Evolutionary conservation across 1,140 invertebrate genomes (phyloP).

Genomic region (Ditylenchus dipsaci): DNA sequence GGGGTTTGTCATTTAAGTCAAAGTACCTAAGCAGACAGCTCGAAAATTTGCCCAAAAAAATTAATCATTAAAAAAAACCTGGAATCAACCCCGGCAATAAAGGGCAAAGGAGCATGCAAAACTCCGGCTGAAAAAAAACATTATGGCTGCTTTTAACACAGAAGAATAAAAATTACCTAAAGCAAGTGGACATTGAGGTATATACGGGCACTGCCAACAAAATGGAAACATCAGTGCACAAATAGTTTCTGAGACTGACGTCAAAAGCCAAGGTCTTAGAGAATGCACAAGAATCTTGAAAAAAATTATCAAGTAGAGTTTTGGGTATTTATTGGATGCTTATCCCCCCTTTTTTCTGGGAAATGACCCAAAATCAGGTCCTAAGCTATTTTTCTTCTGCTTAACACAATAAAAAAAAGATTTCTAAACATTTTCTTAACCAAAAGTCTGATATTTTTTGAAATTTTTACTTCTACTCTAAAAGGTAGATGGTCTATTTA

Average conservation of each 20-base stretch:
- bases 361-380: too few relatives aligned
- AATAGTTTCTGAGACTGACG: constrained; percentile 96
- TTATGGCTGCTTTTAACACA: too few relatives aligned
- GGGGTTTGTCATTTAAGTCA: constrained; percentile 85
- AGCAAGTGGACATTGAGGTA: constrained; percentile 91
- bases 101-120: constrained; percentile 89
- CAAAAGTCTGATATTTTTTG: too few relatives aligned
- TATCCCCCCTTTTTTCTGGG: too few relatives aligned
- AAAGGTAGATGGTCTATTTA: too few relatives aligned
- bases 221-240: constrained; percentile 94
- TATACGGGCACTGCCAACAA: constrained; percentile 99
- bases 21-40: constrained; percentile 76
- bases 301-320: constrained; percentile 4
- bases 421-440: too few relatives aligned
- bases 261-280: constrained; percentile 84
- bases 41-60: constrained; percentile 10
- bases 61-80: constrained; percentile 19
- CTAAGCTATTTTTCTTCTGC: too few relatives aligned
- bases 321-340: too few relatives aligned
- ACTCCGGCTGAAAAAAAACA: constrained; percentile 65
- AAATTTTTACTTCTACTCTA: too few relatives aligned
- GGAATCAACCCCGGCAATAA: constrained; percentile 87
- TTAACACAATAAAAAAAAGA: too few relatives aligned
- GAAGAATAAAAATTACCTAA: constrained; percentile 48
- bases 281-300: constrained; percentile 88